These are phyloP conservation scores for Xiphorhynchus elegans DNA, from an alignment of 2,113 vertebrate genomes.

Conservation along the genomic window DNA sequence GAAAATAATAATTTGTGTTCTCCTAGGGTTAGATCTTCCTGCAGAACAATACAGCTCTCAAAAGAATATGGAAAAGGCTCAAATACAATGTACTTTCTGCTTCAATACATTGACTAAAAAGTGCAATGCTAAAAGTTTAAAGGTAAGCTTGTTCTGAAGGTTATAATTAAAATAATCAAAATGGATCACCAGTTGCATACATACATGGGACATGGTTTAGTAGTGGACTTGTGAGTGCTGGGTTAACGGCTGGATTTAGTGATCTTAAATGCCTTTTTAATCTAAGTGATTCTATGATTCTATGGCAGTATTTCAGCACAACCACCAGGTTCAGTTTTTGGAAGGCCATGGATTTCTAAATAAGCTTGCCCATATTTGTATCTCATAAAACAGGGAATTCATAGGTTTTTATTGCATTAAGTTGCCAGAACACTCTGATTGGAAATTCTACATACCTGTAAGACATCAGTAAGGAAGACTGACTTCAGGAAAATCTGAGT, in stretches of 20 bases:
- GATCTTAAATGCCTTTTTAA: not conserved
- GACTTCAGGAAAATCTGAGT: not conserved
- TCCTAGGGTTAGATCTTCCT: not conserved
- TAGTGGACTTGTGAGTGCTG: not conserved
- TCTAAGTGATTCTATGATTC: not conserved
- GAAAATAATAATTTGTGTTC: not conserved
- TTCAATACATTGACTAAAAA: not conserved
- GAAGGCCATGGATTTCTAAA: not conserved
- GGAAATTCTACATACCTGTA: not conserved
- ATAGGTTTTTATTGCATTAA: not conserved
- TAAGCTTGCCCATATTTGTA: not conserved
- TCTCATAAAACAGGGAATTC: accelerated
- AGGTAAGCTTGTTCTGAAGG: not conserved
- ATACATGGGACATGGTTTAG: not conserved
- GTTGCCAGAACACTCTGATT: not conserved
- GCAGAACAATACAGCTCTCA: not conserved
- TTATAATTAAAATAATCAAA: not conserved
- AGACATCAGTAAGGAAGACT: not conserved
- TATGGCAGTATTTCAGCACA: not conserved
- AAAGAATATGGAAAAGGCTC: not conserved
- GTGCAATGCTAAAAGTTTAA: not conserved
- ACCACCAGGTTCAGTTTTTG: not conserved
- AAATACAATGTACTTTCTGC: not conserved
- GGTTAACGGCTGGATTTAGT: not conserved
- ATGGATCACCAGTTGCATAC: not conserved